Conservation (phyloP, 2,888 invertebrate genomes). For the Trichopoda pennipes region DNA sequence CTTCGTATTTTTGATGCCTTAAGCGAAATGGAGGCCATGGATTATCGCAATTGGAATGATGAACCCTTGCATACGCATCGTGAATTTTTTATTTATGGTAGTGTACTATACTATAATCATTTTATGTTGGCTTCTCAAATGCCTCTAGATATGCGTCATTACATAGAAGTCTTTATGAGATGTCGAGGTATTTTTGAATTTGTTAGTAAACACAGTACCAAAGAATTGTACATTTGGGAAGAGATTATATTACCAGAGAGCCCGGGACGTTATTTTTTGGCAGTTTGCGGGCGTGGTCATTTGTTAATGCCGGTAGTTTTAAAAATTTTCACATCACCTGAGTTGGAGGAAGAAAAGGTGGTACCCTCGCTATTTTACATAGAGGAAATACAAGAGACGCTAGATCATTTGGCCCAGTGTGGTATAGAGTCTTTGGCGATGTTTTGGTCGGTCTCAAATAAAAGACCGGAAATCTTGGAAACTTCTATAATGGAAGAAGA, state of each 20-base stretch:
- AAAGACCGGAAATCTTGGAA: constrained; percentile 82
- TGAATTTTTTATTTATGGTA: constrained; percentile 82
- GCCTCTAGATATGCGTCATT: constrained; percentile 87
- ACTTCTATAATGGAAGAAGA: constrained; percentile 67
- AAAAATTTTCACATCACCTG: constrained; percentile 77
- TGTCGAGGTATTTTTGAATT: constrained; percentile 88
- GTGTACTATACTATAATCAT: constrained; percentile 81
- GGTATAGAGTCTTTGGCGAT: constrained; percentile 87
- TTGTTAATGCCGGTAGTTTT: constrained; percentile 87
- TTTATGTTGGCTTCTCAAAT: constrained; percentile 89
- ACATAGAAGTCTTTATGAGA: constrained; percentile 88
- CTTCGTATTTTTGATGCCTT: constrained; percentile 92
- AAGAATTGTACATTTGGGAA: constrained; percentile 88
- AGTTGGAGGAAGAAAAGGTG: constrained; percentile 71
- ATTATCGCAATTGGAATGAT: constrained; percentile 94
- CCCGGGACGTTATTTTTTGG: constrained; percentile 85
- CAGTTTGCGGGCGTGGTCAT: constrained; percentile 87
- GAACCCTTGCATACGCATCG: constrained; percentile 81
- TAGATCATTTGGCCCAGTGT: constrained; percentile 88
- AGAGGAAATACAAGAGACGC: constrained; percentile 93
- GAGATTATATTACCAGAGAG: constrained; percentile 82
- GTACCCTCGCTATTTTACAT: constrained; percentile 85
- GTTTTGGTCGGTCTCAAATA: constrained; percentile 85
- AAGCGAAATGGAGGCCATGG: constrained; percentile 94
- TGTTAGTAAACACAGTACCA: constrained; percentile 85